Base-by-base conservation (phyloP, 2,797 vertebrate species). In the Malacoctenus gilli region DNA sequence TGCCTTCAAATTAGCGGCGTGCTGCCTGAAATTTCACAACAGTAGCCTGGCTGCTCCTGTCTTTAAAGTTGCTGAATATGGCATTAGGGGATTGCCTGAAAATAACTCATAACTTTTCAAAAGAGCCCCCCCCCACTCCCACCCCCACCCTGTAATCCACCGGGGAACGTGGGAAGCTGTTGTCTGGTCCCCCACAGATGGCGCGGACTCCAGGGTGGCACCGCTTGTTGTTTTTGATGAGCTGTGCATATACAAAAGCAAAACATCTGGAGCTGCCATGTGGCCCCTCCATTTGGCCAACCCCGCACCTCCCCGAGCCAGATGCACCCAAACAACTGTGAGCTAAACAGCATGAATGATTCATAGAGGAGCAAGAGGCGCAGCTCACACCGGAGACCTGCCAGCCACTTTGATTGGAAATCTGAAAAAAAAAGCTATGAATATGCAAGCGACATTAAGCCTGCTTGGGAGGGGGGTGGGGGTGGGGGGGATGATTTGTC, bases 341-440 rank as follows among this genome's bases (percentile, higher is more conserved):
- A 90, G 85, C 87, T 61, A 77, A 82, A 88, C 83, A 84, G 89
- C 90, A 94, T 94, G 90, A 91, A 95, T 95, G 93, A 95, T 94
- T 95, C 94, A 96, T 89, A 71, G 85, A 79, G 72, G 68, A 86
- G 68, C 19, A 75, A 70, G 73, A 85, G 78, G 76, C 72, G 8
- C 80, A 47, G 80, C 73, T 64, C 84, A 68, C 85, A 85, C 79
- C 76, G 87, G 92, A 91, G 91, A 85, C 90, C 91, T 86, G 80
- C 89, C 93, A 92, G 91, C 69, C 72, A 89, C 94, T 93, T 92
- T 93, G 93, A 95, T 94, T 94, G 93, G 93, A 93, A 94, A 90
- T 83, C 89, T 82, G 61, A 82, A 87, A 88, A 82, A 82, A 87
- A 88, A 82, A 89, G 78, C 84, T 81, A 94, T 94, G 93, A 94